Evolutionary conservation across 1,140 invertebrate genomes (phyloP), one percentile per base, ranked within the genome.

Genomic region (Sweltsa coloradensis): DNA sequence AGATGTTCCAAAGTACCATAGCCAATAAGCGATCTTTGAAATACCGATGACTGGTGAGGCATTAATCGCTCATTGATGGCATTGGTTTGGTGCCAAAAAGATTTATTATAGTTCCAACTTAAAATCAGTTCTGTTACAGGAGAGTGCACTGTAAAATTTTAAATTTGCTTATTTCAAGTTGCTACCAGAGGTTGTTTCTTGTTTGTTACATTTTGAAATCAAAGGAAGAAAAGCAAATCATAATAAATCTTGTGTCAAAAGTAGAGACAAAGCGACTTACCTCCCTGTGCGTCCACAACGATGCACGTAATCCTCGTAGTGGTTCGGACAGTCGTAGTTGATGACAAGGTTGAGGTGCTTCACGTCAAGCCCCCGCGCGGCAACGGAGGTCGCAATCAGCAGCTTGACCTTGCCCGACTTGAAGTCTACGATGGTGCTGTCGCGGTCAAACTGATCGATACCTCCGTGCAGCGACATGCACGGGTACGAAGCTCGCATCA

Each of bases 291-390:
- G 74, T 34, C 96, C 96, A 68, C 93, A 97, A 58, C 97, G 73
- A 65, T 99, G 97, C 7, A 99, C 96, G 67, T 99, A 99, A 69
- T 99, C 97, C 70, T 99, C 97, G 63, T 99, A 99, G 68, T 99
- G 97, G 72, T 99, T 99, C 0, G 97, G 97, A 63, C 94, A 97
- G 69, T 99, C 96, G 66, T 97, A 99, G 67, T 99, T 99, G 1
- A 99, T 83, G 2, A 99, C 97, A 1, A 99, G 68, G 53, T 97
- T 95, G 3, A 99, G 74, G 57, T 99, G 91, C 62, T 98, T 98
- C 0, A 99, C 96, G 69, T 99, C 97, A 5, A 99, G 70, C 0
- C 97, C 97, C 52, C 97, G 70, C 0, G 95, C 95, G 7, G 94
- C 94, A 0, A 99, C 94, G 9, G 93, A 97, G 0, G 95, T 99